Conservation (phyloP, 2,888 invertebrate species). For the Sepioteuthis lessoniana region DNA sequence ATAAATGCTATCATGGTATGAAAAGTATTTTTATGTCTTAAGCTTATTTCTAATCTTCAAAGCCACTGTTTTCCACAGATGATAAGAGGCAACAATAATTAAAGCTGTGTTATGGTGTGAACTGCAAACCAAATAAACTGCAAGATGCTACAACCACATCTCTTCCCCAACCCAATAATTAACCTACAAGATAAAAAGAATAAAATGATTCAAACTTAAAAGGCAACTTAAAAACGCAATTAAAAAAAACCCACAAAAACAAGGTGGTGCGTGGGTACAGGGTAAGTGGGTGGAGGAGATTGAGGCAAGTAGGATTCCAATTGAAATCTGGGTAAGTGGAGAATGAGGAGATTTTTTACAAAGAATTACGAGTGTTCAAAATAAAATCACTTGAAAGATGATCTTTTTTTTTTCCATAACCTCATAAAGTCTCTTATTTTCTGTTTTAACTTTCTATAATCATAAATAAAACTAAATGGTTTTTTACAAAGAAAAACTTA, state of each 20-base stretch:
- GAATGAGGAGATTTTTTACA: not conserved
- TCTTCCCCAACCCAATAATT: not conserved
- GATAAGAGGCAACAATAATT: conserved; percentile 6
- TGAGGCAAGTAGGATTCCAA: not conserved
- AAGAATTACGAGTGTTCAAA: not conserved
- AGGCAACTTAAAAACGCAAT: not conserved
- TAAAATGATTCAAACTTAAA: not conserved
- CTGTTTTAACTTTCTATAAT: no score
- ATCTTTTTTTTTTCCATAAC: not conserved
- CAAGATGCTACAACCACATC: not conserved
- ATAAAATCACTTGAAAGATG: not conserved
- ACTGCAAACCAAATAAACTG: not conserved
- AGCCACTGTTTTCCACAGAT: not conserved
- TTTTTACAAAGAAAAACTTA: no score
- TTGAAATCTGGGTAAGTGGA: not conserved
- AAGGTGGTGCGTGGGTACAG: no score
- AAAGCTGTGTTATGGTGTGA: not conserved
- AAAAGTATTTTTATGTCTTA: not conserved
- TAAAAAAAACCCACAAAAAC: no score
- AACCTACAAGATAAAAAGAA: not conserved
- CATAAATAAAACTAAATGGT: no score
- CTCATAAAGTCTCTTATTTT: no score
- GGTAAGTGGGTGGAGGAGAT: not conserved
- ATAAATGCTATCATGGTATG: not conserved
- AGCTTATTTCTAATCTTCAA: not conserved